phyloP scores from a whole-genome alignment of 2,113 vertebrate species.

The Sialia sialis region DNA sequence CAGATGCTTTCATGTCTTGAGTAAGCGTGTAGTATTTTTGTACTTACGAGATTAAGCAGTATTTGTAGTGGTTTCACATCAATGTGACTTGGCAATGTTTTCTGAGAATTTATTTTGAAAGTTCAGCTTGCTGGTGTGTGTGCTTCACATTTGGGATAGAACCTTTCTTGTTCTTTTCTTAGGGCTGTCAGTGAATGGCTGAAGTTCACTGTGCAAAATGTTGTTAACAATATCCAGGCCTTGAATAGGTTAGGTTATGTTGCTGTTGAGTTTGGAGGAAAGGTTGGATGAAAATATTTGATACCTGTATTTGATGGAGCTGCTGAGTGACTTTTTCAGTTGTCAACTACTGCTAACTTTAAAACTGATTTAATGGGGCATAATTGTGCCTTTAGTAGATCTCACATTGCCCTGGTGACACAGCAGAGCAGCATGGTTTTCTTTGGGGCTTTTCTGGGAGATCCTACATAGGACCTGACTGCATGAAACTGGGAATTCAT shows the following conservation, averaged over 20 bases:
- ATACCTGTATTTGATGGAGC: neutral
- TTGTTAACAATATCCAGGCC: neutral
- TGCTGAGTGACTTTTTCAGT: neutral
- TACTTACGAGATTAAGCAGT: neutral
- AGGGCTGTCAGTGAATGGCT: neutral
- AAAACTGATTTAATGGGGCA: neutral
- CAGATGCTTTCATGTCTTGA: neutral
- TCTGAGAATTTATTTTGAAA: neutral
- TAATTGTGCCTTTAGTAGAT: neutral
- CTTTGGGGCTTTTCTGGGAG: neutral
- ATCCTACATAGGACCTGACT: neutral
- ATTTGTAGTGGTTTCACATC: neutral
- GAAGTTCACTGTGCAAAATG: neutral
- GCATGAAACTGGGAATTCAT: neutral
- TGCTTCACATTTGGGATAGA: neutral
- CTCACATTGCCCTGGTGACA: neutral
- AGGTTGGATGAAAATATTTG: neutral
- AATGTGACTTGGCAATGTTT: neutral
- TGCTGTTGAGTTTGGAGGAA: neutral
- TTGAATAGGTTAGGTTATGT: neutral
- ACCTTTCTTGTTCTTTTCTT: neutral
- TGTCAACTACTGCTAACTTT: neutral
- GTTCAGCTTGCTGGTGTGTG: accelerated
- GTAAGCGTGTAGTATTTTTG: neutral
- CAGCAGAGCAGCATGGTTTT: neutral